phyloP scores from a whole-genome alignment of 1,140 invertebrate genomes.

The Drosophila chauvacae region DNA sequence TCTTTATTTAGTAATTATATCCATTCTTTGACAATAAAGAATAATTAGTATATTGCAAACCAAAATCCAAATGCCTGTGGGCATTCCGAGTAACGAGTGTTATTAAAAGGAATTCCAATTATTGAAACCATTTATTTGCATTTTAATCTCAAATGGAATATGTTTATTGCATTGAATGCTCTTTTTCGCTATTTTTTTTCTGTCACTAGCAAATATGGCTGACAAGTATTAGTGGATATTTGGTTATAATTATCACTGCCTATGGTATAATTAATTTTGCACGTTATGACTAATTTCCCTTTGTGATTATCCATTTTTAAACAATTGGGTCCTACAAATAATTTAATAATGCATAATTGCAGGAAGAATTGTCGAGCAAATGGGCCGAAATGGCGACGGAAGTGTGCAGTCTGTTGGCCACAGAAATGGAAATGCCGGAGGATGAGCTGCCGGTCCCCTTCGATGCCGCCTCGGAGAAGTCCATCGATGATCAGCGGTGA shows the following conservation, averaged over 20 bases:
- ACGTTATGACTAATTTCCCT: conserved; percentile 28
- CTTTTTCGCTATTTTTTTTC: conserved; percentile 7
- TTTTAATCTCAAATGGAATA: conserved; percentile 30
- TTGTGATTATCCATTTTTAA: conserved; percentile 37
- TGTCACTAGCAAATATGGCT: conserved; percentile 8
- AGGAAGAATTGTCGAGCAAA: conserved; percentile 86
- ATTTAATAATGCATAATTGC: conserved; percentile 51
- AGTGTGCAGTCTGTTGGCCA: conserved; percentile 88
- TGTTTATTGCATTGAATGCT: conserved; percentile 14
- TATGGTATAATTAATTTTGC: conserved; percentile 39
- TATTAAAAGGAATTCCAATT: conserved; percentile 8
- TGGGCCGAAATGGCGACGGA: conserved; percentile 91
- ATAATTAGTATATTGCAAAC: neutral
- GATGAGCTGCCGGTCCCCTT: conserved; percentile 90
- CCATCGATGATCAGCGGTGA: conserved; percentile 96
- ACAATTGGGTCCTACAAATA: conserved; percentile 26
- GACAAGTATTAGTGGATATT: conserved; percentile 31
- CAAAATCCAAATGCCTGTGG: conserved; percentile 1
- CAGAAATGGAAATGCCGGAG: conserved; percentile 85
- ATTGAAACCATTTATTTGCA: conserved; percentile 32
- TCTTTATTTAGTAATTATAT: neutral
- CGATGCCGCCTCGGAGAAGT: conserved; percentile 92
- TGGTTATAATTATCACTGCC: conserved; percentile 34
- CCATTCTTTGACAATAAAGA: no score
- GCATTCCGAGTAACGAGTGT: neutral